Percentiles rank a stretch among this genome's conserved stretches.
These are phyloP conservation scores for Hedya salicella DNA, from an alignment of 2,888 invertebrate species.

Conservation along the genomic window DNA sequence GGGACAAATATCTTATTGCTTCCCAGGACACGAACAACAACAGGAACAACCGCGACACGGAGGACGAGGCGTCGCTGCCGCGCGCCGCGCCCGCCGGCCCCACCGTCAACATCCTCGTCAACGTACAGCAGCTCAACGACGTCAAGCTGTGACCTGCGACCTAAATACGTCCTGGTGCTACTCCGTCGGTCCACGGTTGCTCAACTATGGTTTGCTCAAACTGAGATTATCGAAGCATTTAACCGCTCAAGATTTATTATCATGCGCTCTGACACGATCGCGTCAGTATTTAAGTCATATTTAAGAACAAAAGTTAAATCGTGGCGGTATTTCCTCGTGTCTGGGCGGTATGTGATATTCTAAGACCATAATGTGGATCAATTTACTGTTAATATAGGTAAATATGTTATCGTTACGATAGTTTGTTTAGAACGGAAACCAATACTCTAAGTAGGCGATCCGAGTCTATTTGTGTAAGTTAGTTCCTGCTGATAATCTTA, in stretches of 20 bases:
- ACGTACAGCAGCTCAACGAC: constrained; percentile 53
- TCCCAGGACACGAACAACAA: constrained; percentile 60
- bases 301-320: constrained; percentile 4
- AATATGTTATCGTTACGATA: constrained; percentile 10
- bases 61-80: constrained; percentile 25
- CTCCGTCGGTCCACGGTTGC: constrained; percentile 9
- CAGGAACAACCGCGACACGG: constrained; percentile 45
- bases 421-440: constrained; percentile 8
- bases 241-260: constrained; percentile 25
- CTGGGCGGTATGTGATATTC: constrained; percentile 9
- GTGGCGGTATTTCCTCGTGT: background rate
- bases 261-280: background rate
- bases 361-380: constrained; percentile 25
- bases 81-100: constrained; percentile 38
- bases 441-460: constrained; percentile 17
- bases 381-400: background rate
- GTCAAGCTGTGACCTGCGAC: constrained; percentile 42
- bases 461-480: background rate
- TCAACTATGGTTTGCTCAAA: constrained; percentile 29
- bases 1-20: constrained; percentile 4
- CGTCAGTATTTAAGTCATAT: constrained; percentile 25
- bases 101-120: constrained; percentile 55
- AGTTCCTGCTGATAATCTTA: constrained; percentile 26
- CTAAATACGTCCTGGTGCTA: constrained; percentile 7
- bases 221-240: constrained; percentile 21